Evolutionary conservation across 2,888 invertebrate genomes (phyloP).

Genomic region (Hirtodrosophila trivittata): DNA sequence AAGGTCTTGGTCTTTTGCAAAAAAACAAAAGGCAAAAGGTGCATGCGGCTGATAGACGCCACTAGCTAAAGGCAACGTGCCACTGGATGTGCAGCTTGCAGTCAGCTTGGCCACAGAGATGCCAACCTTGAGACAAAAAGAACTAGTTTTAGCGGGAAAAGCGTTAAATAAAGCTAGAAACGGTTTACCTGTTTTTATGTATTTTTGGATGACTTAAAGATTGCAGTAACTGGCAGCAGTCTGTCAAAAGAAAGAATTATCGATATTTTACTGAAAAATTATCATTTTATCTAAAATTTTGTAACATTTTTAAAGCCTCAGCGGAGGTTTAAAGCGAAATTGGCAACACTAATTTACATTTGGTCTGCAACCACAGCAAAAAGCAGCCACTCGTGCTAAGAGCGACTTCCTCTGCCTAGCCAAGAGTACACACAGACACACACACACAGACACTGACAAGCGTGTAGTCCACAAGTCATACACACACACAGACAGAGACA

Average conservation of each 20-base stretch:
- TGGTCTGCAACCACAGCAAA: conserved; percentile 32
- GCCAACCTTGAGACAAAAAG: neutral
- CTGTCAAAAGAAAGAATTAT: too few species aligned
- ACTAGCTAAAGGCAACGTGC: conserved; percentile 20
- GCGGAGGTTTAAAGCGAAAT: neutral
- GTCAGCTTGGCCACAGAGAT: conserved; percentile 12
- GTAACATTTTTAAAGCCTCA: too few species aligned
- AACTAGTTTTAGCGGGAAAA: neutral
- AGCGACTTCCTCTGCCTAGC: conserved; percentile 44
- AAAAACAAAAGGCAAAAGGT: conserved; percentile 49
- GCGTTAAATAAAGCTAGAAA: neutral
- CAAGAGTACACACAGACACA: conserved; percentile 15
- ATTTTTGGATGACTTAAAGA: too few species aligned
- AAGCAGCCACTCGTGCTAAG: conserved; percentile 64
- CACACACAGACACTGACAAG: conserved; percentile 6
- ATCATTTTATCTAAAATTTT: too few species aligned
- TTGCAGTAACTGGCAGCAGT: too few species aligned
- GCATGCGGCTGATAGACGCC: conserved; percentile 48
- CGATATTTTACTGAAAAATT: too few species aligned
- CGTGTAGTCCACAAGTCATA: conserved; percentile 1
- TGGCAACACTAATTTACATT: conserved; percentile 26
- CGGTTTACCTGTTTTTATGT: too few species aligned
- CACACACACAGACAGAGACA: conserved; percentile 9
- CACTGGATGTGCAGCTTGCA: conserved; percentile 53
- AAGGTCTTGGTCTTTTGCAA: conserved; percentile 55